Conservation (phyloP, 2,113 vertebrate genomes). For the Hipposideros armiger region DNA sequence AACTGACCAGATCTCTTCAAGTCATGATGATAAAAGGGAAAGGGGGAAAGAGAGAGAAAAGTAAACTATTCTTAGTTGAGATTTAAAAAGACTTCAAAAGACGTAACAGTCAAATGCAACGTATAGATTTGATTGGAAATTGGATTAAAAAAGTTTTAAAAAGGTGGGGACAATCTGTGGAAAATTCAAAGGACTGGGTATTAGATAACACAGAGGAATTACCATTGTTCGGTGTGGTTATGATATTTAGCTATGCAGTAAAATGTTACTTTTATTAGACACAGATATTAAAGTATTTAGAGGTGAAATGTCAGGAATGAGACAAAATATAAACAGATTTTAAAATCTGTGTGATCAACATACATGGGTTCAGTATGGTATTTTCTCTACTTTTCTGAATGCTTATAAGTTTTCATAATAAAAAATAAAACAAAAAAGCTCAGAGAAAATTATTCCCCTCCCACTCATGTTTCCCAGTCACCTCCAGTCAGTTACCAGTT, state of each 20-base stretch:
- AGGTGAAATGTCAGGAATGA: neutral
- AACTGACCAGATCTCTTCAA: conserved; percentile 9
- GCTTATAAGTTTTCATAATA: conserved; percentile 11
- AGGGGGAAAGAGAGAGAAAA: neutral
- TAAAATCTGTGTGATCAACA: conserved; percentile 30
- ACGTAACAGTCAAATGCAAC: conserved; percentile 16
- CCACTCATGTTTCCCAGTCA: neutral
- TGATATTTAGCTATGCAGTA: neutral
- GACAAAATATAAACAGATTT: conserved; percentile 26
- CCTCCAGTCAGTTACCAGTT: neutral
- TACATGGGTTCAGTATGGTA: neutral
- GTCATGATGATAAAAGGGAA: neutral
- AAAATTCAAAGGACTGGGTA: neutral
- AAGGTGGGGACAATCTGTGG: neutral
- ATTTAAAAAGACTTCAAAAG: neutral
- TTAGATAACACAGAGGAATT: neutral
- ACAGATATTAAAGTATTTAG: conserved; percentile 5
- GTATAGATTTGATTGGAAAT: neutral
- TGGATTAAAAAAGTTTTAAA: neutral
- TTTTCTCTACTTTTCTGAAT: neutral
- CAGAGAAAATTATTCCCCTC: neutral
- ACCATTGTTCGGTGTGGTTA: neutral
- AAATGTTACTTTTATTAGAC: neutral
- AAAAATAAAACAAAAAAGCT: neutral
- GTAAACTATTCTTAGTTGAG: neutral